These are phyloP conservation scores for Bellardia bayeri DNA, from an alignment of 2,888 invertebrate species.

Conservation along the genomic window DNA sequence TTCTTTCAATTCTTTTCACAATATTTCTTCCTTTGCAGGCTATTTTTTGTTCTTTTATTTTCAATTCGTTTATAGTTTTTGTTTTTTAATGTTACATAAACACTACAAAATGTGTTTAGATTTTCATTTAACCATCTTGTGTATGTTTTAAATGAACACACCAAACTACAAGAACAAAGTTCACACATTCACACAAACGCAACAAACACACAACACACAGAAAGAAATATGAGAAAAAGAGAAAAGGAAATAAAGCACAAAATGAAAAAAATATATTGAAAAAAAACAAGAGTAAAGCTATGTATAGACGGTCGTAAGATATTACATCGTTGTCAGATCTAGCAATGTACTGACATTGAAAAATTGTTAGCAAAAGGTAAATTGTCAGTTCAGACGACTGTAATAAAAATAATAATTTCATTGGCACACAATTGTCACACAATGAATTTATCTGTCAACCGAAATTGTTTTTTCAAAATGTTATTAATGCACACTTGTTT, in stretches of 20 bases:
- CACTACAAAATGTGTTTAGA: slow-evolving; percentile 60
- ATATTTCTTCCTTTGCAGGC: slow-evolving; percentile 23
- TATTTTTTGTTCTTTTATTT: neutral
- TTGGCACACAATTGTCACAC: too few relatives aligned
- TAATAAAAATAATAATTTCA: too few relatives aligned
- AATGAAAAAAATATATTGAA: neutral
- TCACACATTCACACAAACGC: neutral
- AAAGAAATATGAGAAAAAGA: neutral
- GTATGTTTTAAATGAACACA: slow-evolving; percentile 39
- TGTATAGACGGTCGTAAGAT: too few relatives aligned
- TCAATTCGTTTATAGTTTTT: slow-evolving; percentile 4
- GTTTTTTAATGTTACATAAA: slow-evolving; percentile 44
- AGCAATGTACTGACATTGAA: too few relatives aligned
- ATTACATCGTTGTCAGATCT: too few relatives aligned
- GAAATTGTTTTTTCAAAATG: too few relatives aligned
- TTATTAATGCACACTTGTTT: too few relatives aligned
- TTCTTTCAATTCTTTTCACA: slow-evolving; percentile 37
- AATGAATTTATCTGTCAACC: too few relatives aligned
- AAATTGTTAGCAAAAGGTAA: too few relatives aligned
- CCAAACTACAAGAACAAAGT: slow-evolving; percentile 13
- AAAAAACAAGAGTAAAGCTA: slow-evolving; percentile 14
- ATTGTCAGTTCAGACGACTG: too few relatives aligned
- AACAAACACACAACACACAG: neutral
- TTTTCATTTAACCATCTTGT: slow-evolving; percentile 60
- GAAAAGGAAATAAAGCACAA: slow-evolving; percentile 46